Conservation (phyloP, 2,888 invertebrate species). For the Nymphalis c-album region DNA sequence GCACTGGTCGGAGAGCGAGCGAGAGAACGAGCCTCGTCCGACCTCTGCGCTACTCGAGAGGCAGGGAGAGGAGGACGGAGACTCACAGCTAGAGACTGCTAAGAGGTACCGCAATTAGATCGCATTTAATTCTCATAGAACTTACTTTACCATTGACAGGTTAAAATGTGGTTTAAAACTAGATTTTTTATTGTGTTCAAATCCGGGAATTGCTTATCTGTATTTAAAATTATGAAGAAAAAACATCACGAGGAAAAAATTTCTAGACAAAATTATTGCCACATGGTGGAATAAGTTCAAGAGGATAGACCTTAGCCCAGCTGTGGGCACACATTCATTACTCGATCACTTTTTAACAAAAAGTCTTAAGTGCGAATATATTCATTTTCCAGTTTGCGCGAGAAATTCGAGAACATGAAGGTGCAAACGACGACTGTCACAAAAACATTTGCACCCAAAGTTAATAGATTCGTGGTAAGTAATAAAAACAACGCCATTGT, state of each 20-base stretch:
- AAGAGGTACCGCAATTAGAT: slow-evolving; percentile 78
- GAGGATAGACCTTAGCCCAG: not conserved
- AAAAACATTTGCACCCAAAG: slow-evolving; percentile 82
- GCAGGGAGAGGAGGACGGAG: slow-evolving; percentile 80
- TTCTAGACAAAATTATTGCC: no score
- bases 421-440: slow-evolving; percentile 71
- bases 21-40: slow-evolving; percentile 74
- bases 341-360: no score
- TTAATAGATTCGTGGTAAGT: slow-evolving; percentile 96
- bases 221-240: no score
- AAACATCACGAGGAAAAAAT: no score
- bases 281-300: not conserved
- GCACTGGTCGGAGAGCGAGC: slow-evolving; percentile 87
- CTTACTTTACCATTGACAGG: no score
- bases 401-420: slow-evolving; percentile 93
- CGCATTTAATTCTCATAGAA: no score
- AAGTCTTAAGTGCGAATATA: no score
- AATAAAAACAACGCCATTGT: no score
- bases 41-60: slow-evolving; percentile 65
- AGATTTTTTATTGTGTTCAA: no score
- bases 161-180: not conserved
- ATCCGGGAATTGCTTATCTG: no score
- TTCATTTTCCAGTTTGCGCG: slow-evolving; percentile 84
- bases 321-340: not conserved
- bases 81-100: slow-evolving; percentile 92